A percentile compares a stretch with the other conserved stretches of the same genome.
phyloP scores from a whole-genome alignment of 2,888 invertebrate species.

The Papilio demoleus region DNA sequence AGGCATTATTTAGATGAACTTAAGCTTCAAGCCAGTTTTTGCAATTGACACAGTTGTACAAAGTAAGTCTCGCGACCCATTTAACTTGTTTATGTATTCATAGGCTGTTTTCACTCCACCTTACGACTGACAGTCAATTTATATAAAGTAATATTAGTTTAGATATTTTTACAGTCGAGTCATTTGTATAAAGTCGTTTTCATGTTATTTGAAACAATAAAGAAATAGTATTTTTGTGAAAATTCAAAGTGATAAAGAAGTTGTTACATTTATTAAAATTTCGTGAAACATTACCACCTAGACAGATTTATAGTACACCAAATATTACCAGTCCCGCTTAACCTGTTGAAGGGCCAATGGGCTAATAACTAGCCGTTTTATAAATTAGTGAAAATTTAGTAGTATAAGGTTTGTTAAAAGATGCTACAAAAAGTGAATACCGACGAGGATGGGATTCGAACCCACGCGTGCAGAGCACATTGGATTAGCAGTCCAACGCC shows the following conservation, averaged over 20 bases:
- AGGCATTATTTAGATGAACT: conserved; percentile 6
- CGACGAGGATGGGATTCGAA: conserved; percentile 93
- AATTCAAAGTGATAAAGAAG: too few relatives aligned
- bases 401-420: too few relatives aligned
- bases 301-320: too few relatives aligned
- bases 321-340: too few relatives aligned
- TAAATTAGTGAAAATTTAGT: too few relatives aligned
- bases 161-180: background rate
- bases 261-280: too few relatives aligned
- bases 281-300: too few relatives aligned
- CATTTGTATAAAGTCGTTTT: background rate
- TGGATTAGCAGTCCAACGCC: conserved; percentile 94
- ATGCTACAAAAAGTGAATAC: too few relatives aligned
- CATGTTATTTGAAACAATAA: too few relatives aligned
- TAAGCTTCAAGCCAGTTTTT: background rate
- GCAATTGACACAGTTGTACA: conserved; percentile 16
- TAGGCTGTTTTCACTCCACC: conserved; percentile 27
- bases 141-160: background rate
- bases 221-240: too few relatives aligned
- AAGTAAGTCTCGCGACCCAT: conserved; percentile 21
- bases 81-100: conserved; percentile 31
- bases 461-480: conserved; percentile 94
- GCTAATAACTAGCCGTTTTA: too few relatives aligned
- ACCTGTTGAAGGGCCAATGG: too few relatives aligned
- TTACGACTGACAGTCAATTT: conserved; percentile 18